Percentiles rank a stretch among this genome's conserved stretches.
phyloP scores from a whole-genome alignment of 1,140 invertebrate species.

The Samia ricini region DNA sequence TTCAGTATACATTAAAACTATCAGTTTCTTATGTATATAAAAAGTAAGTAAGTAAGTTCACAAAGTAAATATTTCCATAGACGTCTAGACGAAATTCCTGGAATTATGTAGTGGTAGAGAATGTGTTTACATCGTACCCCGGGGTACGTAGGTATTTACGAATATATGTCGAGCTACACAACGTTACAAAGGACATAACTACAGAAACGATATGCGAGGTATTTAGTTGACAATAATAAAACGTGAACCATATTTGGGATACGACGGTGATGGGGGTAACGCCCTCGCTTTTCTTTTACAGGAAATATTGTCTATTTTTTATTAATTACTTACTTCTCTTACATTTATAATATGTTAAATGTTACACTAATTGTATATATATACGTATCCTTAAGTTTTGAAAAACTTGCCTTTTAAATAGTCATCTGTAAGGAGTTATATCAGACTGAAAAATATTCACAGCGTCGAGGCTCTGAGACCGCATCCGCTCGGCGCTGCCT shows the following conservation, averaged over 20 bases:
- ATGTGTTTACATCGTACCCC: not conserved
- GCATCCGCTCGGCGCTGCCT: not conserved
- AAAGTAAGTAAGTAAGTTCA: not conserved
- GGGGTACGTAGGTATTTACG: not conserved
- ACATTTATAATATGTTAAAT: too few species aligned
- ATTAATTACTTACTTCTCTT: too few species aligned
- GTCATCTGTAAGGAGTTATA: not conserved
- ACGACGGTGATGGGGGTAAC: too few species aligned
- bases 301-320: too few species aligned
- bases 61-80: not conserved
- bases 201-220: not conserved
- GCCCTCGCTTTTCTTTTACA: too few species aligned
- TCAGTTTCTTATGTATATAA: too few species aligned
- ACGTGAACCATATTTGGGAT: not conserved
- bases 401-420: not conserved
- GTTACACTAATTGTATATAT: too few species aligned
- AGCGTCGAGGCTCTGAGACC: not conserved
- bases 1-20: too few species aligned
- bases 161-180: not conserved
- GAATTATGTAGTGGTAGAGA: not conserved
- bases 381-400: not conserved
- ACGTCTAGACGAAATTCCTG: not conserved
- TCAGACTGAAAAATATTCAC: not conserved
- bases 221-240: not conserved
- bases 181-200: not conserved